These are phyloP conservation scores for Sericinus montela DNA, from an alignment of 2,888 invertebrate genomes.

Conservation along the genomic window DNA sequence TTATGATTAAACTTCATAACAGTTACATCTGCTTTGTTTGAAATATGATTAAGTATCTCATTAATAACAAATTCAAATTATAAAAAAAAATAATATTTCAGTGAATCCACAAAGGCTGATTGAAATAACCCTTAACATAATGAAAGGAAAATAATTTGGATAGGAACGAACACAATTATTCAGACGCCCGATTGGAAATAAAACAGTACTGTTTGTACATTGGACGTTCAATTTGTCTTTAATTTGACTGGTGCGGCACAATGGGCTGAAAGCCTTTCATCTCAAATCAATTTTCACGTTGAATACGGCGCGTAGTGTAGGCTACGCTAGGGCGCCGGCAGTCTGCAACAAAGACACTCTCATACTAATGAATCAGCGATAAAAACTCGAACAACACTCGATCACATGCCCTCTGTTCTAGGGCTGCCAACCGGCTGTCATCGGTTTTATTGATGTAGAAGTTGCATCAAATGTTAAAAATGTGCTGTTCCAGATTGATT, in stretches of 20 bases:
- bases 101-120: too few species aligned
- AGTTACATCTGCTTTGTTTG: too few species aligned
- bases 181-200: constrained; percentile 1
- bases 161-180: constrained; percentile 7
- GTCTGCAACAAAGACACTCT: constrained; percentile 68
- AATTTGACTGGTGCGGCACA: constrained; percentile 36
- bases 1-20: too few species aligned
- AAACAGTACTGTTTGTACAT: constrained; percentile 28
- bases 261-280: constrained; percentile 48
- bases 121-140: background rate
- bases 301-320: constrained; percentile 40
- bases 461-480: too few species aligned
- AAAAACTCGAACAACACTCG: constrained; percentile 73
- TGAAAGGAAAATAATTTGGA: constrained; percentile 2
- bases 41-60: too few species aligned
- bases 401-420: constrained; percentile 54
- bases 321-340: constrained; percentile 40
- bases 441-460: background rate
- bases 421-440: constrained; percentile 41
- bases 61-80: too few species aligned
- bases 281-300: constrained; percentile 59
- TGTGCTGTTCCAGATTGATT: too few species aligned
- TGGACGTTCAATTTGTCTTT: constrained; percentile 39
- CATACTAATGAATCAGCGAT: constrained; percentile 76
- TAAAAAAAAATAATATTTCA: too few species aligned